A percentile compares a stretch with the other conserved stretches of the same genome.
Evolutionary conservation across 2,888 invertebrate genomes (phyloP).

Genomic region (Rhagophthalmus giganteus): DNA sequence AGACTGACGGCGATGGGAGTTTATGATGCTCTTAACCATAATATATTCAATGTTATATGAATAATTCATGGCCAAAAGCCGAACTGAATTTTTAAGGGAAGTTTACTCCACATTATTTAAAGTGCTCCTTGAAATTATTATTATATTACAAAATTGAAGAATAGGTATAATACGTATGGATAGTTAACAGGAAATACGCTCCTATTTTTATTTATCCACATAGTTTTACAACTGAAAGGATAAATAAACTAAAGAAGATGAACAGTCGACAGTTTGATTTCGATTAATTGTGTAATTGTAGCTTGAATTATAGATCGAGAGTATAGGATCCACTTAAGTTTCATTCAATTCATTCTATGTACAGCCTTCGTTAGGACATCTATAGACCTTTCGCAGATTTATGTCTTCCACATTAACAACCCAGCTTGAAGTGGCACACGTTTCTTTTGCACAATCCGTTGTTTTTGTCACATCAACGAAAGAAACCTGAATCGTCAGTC

Average conservation of each 20-base stretch:
- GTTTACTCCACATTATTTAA: too few species aligned
- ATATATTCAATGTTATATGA: constrained; percentile 20
- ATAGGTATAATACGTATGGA: too few species aligned
- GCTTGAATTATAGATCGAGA: constrained; percentile 20
- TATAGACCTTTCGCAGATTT: constrained; percentile 17
- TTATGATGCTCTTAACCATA: constrained; percentile 23
- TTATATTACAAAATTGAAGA: too few species aligned
- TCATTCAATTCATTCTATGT: constrained; percentile 23
- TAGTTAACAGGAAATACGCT: background rate
- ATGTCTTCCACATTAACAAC: constrained; percentile 14
- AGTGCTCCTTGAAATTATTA: too few species aligned
- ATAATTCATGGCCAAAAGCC: constrained; percentile 22
- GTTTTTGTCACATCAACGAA: too few species aligned
- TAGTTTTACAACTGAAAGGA: background rate
- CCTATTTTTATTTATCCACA: background rate
- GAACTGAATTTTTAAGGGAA: constrained; percentile 1
- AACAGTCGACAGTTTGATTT: constrained; percentile 21
- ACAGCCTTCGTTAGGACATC: constrained; percentile 19
- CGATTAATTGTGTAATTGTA: constrained; percentile 29
- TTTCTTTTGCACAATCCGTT: constrained; percentile 3
- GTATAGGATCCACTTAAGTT: constrained; percentile 16
- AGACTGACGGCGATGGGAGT: constrained; percentile 22
- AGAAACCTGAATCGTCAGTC: too few species aligned
- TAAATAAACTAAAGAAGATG: constrained; percentile 12
- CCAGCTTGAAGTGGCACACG: constrained; percentile 11